phyloP scores from a whole-genome alignment of 2,888 invertebrate genomes.

The Heteropelma amictum region DNA sequence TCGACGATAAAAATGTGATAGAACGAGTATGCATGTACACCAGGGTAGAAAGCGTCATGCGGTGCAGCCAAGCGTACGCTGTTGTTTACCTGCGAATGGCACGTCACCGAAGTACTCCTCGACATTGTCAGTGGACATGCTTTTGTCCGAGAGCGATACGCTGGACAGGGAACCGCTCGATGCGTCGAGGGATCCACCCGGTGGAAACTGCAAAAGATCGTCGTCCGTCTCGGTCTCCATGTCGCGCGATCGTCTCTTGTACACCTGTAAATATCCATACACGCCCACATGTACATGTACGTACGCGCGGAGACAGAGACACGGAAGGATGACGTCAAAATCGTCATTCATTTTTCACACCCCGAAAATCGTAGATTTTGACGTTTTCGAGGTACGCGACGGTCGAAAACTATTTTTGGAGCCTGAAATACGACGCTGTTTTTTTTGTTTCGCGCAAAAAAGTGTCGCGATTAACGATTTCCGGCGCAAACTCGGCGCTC shows the following conservation, averaged over 20 bases:
- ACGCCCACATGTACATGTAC: too few relatives aligned
- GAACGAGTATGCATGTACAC: conserved; percentile 76
- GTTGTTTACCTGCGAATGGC: conserved; percentile 89
- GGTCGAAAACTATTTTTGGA: too few relatives aligned
- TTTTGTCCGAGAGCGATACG: conserved; percentile 85
- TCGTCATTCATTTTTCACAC: too few relatives aligned
- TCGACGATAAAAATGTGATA: conserved; percentile 73
- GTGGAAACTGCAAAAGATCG: conserved; percentile 79
- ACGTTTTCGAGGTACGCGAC: too few relatives aligned
- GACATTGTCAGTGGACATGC: conserved; percentile 90
- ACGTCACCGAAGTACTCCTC: conserved; percentile 92
- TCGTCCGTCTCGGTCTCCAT: conserved; percentile 90
- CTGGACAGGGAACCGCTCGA: conserved; percentile 88
- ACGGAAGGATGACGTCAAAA: too few relatives aligned
- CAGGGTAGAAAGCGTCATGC: conserved; percentile 77
- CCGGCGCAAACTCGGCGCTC: too few relatives aligned
- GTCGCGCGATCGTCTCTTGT: conserved; percentile 90
- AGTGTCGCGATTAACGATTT: too few relatives aligned
- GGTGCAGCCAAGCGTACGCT: conserved; percentile 78
- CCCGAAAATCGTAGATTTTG: too few relatives aligned
- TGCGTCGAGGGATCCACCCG: conserved; percentile 78
- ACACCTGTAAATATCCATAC: too few relatives aligned
- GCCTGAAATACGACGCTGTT: too few relatives aligned
- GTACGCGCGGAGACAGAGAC: too few relatives aligned
- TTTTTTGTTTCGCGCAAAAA: too few relatives aligned